Conservation (phyloP, 2,888 invertebrate species). For the Melieria crassipennis region DNA sequence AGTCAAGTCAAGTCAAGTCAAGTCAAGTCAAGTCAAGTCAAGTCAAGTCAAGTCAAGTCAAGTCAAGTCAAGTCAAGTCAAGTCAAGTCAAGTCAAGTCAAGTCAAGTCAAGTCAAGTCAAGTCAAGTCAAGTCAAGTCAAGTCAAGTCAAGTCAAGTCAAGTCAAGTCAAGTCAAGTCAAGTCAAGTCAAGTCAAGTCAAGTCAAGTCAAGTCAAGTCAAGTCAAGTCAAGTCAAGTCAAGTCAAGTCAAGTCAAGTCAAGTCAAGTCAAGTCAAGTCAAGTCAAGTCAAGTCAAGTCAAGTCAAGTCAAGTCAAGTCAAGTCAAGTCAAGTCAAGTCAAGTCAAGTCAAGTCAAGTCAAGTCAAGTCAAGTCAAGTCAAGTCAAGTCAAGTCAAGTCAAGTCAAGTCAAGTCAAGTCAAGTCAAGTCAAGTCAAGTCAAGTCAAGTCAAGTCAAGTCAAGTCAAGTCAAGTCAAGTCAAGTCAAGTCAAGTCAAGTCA, state of each 20-base stretch:
- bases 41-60: not conserved
- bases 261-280: too few relatives aligned
- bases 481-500: not conserved
- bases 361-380: too few relatives aligned
- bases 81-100: not conserved
- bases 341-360: too few relatives aligned
- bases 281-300: too few relatives aligned
- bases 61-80: conserved; percentile 5
- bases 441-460: conserved; percentile 1
- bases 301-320: too few relatives aligned
- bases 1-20: conserved; percentile 5
- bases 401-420: not conserved
- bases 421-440: not conserved
- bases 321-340: too few relatives aligned
- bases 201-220: too few relatives aligned
- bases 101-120: not conserved
- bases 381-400: not conserved
- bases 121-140: not conserved
- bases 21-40: conserved; percentile 4
- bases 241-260: too few relatives aligned
- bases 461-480: conserved; percentile 1
- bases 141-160: too few relatives aligned
- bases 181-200: too few relatives aligned
- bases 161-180: too few relatives aligned
- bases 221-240: too few relatives aligned